Evolutionary conservation across 2,888 invertebrate genomes (phyloP).

Genomic region (Cosmia pyralina): DNA sequence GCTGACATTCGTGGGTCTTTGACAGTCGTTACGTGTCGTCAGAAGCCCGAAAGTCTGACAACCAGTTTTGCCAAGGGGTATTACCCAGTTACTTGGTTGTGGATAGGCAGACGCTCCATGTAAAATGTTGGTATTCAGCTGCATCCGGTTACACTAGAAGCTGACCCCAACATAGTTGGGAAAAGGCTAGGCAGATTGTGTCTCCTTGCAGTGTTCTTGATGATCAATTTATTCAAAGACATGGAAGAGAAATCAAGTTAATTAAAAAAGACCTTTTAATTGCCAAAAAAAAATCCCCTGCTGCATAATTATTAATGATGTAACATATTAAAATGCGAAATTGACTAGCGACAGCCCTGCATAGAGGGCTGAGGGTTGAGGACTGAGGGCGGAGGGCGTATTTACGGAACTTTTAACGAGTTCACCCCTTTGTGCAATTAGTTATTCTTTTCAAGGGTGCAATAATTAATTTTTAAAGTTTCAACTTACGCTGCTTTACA

Average conservation of each 20-base stretch:
- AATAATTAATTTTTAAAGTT: constrained; percentile 70
- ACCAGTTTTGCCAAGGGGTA: no score
- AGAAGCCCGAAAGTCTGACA: no score
- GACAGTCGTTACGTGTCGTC: no score
- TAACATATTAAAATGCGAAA: constrained; percentile 11
- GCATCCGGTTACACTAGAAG: no score
- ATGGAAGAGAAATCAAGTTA: neutral
- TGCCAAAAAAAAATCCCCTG: no score
- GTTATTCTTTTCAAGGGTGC: constrained; percentile 74
- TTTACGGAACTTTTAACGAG: constrained; percentile 73
- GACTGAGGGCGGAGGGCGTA: constrained; percentile 44
- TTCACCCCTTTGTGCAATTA: constrained; percentile 74
- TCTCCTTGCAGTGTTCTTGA: no score
- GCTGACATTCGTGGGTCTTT: no score
- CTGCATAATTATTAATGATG: constrained; percentile 3
- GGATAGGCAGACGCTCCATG: no score
- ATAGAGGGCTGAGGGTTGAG: constrained; percentile 11
- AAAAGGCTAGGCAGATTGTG: no score
- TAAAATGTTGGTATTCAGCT: no score
- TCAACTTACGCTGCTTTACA: constrained; percentile 37
- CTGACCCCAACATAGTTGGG: no score
- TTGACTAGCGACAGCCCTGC: constrained; percentile 44
- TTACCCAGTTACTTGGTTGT: no score
- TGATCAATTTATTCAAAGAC: neutral
- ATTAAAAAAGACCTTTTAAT: constrained; percentile 1